phyloP scores from a whole-genome alignment of 2,888 invertebrate species.

The Octodonta nipae region DNA sequence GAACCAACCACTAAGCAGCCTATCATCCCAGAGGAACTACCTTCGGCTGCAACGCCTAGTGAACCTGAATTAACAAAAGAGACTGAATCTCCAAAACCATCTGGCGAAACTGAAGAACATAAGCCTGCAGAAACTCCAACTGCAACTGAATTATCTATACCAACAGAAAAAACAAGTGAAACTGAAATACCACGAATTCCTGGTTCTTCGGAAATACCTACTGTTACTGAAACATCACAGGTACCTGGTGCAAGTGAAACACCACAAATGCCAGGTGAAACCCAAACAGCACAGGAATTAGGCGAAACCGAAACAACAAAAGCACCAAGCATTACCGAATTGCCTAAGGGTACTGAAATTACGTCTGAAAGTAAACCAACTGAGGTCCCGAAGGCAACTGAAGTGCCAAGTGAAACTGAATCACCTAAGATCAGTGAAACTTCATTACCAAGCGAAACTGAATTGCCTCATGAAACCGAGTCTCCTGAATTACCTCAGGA shows the following conservation, averaged over 20 bases:
- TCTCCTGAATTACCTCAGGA: conserved; percentile 7
- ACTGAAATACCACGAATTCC: conserved; percentile 7
- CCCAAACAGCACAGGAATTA: conserved; percentile 6
- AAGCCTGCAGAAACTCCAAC: neutral
- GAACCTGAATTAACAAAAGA: neutral
- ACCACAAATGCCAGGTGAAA: no score
- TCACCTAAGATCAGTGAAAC: no score
- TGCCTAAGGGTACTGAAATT: conserved; percentile 8
- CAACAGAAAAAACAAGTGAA: conserved; percentile 4
- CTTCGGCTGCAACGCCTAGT: neutral
- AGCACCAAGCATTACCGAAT: conserved; percentile 5
- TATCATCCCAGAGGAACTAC: conserved; percentile 2
- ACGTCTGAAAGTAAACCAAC: conserved; percentile 9
- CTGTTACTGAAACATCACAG: conserved; percentile 11
- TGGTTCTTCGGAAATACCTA: neutral
- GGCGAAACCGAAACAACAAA: conserved; percentile 6
- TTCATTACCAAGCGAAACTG: no score
- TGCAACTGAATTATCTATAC: neutral
- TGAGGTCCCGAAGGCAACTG: neutral
- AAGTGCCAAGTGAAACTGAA: neutral
- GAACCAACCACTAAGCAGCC: conserved; percentile 2
- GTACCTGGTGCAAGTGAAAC: no score
- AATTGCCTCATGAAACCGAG: no score
- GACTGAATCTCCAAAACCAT: neutral
- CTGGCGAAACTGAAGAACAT: neutral